phyloP scores from a whole-genome alignment of 2,113 vertebrate genomes.

The Aldabrachelys gigantea region DNA sequence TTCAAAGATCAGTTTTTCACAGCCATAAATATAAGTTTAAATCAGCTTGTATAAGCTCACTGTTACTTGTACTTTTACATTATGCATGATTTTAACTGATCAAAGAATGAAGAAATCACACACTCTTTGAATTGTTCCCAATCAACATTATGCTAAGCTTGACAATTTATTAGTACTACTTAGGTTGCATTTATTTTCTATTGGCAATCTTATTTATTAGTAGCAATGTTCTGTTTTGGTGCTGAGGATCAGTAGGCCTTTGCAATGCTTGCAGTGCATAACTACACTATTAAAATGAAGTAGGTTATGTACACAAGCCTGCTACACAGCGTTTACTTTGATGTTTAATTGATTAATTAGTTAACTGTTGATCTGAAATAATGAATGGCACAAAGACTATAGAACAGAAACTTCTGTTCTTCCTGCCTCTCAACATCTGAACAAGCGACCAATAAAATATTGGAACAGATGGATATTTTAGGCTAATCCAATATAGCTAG shows the following conservation, averaged over 20 bases:
- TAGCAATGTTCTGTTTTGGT: slow-evolving; percentile 22
- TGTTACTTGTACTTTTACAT: slow-evolving; percentile 39
- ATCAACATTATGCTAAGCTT: slow-evolving; percentile 40
- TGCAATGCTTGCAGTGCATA: background rate
- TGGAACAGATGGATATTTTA: background rate
- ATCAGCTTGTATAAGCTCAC: slow-evolving; percentile 41
- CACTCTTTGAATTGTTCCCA: background rate
- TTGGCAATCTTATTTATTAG: background rate
- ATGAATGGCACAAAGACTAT: background rate
- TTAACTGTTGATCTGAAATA: background rate
- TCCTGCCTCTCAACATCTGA: background rate
- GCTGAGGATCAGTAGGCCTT: slow-evolving; percentile 31
- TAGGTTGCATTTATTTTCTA: slow-evolving; percentile 40
- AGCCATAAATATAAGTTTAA: slow-evolving; percentile 66
- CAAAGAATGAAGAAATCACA: background rate
- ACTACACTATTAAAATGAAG: background rate
- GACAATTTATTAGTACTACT: slow-evolving; percentile 58
- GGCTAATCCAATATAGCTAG: background rate
- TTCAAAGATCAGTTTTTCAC: slow-evolving; percentile 60
- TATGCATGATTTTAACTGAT: slow-evolving; percentile 43
- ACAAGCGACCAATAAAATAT: background rate
- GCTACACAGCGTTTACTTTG: background rate
- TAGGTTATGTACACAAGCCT: background rate
- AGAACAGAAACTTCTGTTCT: background rate
- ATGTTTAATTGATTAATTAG: background rate